Base-by-base conservation (phyloP, 2,888 invertebrate species). In the Meteorus cinctellus region DNA sequence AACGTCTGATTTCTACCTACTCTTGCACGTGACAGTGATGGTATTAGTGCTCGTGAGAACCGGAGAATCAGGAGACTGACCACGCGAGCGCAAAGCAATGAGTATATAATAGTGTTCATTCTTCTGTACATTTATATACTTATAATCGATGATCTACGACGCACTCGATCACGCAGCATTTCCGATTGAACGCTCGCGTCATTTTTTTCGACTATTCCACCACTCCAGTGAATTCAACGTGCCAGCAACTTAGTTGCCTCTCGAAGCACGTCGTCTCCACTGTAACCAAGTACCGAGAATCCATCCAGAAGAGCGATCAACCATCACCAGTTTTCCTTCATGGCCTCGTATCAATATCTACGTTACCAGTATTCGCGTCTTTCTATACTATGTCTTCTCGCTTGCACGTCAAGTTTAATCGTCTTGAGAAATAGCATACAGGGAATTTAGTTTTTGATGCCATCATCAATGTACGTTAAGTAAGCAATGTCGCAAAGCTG, bases 241-340 rank as follows among this genome's bases (percentile, higher is more conserved):
- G 83, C 83, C 82, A 82, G 82, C 82, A 80, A 81, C 84, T 84
- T 88, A 86, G 86, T 89, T 89, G 87, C 87, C 86, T 89, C 84
- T 84, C 88, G 84, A 86, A 84, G 86, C 89, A 89, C 89, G 88
- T 89, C 85, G 82, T 83, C 81, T 82, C 81, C 77, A 81, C 77
- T 79, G 79, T 81, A n/a, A 60, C 67, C 71, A 77, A 78, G 77
- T 87, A 89, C 88, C 84, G 78, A 85, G 88, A 89, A 89, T 87
- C 84, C 55, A 55, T 55, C 55, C 55, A 82, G 85, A 59, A 76
- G 77, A 75, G 67, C 74, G 48, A 77, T 71, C 55, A 76, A 74
- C 70, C 62, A 76, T 68, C 67, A 59, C 75, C 62, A 74, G 72
- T 84, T 55, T 55, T 55, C 55, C 55, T 19, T 55, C 55, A 6